Percentiles rank a stretch among this genome's conserved stretches.
Evolutionary conservation across 1,140 invertebrate genomes (phyloP).

Genomic region (Archivesica marissinica): DNA sequence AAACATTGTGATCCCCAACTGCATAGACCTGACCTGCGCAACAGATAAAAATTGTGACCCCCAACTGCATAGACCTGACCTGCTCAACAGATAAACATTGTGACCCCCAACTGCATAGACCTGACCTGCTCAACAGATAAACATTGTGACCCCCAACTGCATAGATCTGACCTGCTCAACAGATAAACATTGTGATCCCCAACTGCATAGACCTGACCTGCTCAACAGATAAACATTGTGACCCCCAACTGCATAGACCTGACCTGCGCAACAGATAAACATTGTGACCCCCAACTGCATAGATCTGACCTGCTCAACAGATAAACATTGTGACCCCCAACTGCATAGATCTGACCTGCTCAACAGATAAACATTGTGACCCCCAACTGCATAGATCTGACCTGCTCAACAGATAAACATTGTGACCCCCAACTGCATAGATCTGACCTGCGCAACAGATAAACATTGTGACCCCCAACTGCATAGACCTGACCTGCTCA

Average conservation of each 20-base stretch:
- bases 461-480: conserved; percentile 84
- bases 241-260: conserved; percentile 83
- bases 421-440: conserved; percentile 83
- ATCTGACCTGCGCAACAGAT: conserved; percentile 75
- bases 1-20: conserved; percentile 84
- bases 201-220: conserved; percentile 82
- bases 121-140: conserved; percentile 73
- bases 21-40: conserved; percentile 81
- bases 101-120: conserved; percentile 84
- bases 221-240: conserved; percentile 79
- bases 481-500: conserved; percentile 81
- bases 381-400: conserved; percentile 82
- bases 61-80: conserved; percentile 83
- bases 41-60: conserved; percentile 81
- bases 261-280: conserved; percentile 75
- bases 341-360: conserved; percentile 82
- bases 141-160: conserved; percentile 84
- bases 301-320: conserved; percentile 77
- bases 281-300: conserved; percentile 84
- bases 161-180: conserved; percentile 79
- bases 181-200: conserved; percentile 83
- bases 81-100: conserved; percentile 77
- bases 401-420: conserved; percentile 79
- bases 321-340: conserved; percentile 84
- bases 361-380: conserved; percentile 80